phyloP scores from a whole-genome alignment of 2,888 invertebrate genomes.

The Ypsolopha scabrella region DNA sequence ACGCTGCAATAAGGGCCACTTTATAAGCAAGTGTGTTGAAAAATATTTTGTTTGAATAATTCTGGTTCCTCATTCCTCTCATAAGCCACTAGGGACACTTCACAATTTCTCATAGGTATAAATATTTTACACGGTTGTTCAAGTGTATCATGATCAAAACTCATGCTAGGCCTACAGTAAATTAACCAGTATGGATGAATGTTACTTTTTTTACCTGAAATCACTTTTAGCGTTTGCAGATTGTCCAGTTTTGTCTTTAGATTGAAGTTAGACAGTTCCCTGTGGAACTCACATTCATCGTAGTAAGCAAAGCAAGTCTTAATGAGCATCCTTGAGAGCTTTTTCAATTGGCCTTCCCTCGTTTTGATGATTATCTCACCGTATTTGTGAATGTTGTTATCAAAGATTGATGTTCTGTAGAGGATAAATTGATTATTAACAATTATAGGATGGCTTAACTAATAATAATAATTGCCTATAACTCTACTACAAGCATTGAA shows the following conservation, averaged over 20 bases:
- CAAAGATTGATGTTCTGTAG: constrained; percentile 42
- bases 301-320: constrained; percentile 25
- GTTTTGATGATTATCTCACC: constrained; percentile 36
- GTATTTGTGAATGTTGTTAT: constrained; percentile 43
- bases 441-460: background rate
- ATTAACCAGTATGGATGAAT: no score
- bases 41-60: no score
- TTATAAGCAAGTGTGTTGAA: no score
- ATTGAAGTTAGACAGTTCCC: constrained; percentile 22
- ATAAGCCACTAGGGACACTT: no score
- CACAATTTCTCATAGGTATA: no score
- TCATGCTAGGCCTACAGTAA: no score
- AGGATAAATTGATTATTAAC: background rate
- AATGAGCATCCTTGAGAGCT: constrained; percentile 21
- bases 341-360: constrained; percentile 17
- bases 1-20: no score
- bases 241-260: constrained; percentile 27
- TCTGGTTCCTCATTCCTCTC: no score
- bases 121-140: no score
- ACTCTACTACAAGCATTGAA: no score
- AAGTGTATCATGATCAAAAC: no score
- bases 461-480: background rate
- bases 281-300: constrained; percentile 28
- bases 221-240: constrained; percentile 17
- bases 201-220: constrained; percentile 8